Percentiles rank a stretch among this genome's conserved stretches.
Evolutionary conservation across 2,797 vertebrate species (phyloP).

Genomic region (Ceryle rudis): DNA sequence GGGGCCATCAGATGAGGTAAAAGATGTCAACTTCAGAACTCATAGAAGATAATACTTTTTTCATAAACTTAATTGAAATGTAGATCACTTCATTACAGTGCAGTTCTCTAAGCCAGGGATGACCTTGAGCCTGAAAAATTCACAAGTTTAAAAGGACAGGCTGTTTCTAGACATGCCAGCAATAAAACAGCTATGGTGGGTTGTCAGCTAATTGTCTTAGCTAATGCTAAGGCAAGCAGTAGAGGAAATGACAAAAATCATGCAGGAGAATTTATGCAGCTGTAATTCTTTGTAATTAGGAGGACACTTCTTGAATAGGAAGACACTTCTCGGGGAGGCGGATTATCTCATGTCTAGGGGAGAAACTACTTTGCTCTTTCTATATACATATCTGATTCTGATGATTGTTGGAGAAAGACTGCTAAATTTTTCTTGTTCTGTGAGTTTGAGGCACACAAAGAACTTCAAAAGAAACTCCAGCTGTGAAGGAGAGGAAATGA

Average conservation of each 20-base stretch:
- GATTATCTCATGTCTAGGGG: background rate
- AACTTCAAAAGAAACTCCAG: background rate
- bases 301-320: background rate
- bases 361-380: background rate
- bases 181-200: background rate
- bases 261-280: background rate
- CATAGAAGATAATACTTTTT: background rate
- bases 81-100: background rate
- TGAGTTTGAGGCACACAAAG: background rate
- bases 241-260: background rate
- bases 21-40: background rate
- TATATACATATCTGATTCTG: background rate
- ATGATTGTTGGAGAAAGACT: background rate
- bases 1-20: too few relatives aligned
- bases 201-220: background rate
- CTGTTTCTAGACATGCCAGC: background rate
- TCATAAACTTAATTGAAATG: background rate
- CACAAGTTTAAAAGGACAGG: background rate
- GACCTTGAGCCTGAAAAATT: background rate
- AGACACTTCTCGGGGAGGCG: background rate
- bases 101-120: background rate
- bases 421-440: background rate
- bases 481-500: background rate
- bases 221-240: background rate
- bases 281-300: background rate